phyloP scores from a whole-genome alignment of 1,140 invertebrate species.

The Drosophila saltans region DNA sequence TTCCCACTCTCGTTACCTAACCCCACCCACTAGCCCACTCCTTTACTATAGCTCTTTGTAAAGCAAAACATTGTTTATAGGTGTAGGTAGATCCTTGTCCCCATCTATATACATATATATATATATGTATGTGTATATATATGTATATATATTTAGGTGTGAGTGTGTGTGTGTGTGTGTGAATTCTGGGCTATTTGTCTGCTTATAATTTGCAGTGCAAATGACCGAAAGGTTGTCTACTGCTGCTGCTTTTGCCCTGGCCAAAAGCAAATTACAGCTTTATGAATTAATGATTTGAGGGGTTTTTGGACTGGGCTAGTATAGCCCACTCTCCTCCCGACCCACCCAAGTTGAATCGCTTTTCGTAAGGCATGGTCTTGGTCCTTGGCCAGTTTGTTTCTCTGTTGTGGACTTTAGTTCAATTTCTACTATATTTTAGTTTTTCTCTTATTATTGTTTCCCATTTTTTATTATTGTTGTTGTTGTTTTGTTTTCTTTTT shows the following conservation, averaged over 20 bases:
- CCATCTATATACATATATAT: conserved; percentile 6
- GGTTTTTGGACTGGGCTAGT: conserved; percentile 11
- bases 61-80: conserved; percentile 39
- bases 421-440: not conserved
- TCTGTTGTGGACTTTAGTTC: not conserved
- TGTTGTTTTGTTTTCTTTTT: not conserved
- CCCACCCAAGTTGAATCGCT: not conserved
- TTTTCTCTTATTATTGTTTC: not conserved
- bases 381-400: no score
- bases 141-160: conserved; percentile 13
- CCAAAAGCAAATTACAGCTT: conserved; percentile 64
- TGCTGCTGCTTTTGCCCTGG: conserved; percentile 33
- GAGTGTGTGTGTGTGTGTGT: conserved; percentile 11
- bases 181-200: conserved; percentile 53
- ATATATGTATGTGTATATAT: conserved; percentile 9
- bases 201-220: conserved; percentile 59
- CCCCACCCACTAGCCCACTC: not conserved
- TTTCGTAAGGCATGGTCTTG: not conserved
- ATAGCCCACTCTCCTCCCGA: not conserved
- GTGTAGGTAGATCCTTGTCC: conserved; percentile 31
- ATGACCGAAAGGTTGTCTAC: conserved; percentile 59
- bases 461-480: not conserved
- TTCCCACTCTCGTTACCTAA: not conserved
- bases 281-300: conserved; percentile 62
- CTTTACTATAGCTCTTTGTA: conserved; percentile 37